These are phyloP conservation scores for Polypterus senegalus DNA, from an alignment of 2,113 vertebrate genomes.

Conservation along the genomic window DNA sequence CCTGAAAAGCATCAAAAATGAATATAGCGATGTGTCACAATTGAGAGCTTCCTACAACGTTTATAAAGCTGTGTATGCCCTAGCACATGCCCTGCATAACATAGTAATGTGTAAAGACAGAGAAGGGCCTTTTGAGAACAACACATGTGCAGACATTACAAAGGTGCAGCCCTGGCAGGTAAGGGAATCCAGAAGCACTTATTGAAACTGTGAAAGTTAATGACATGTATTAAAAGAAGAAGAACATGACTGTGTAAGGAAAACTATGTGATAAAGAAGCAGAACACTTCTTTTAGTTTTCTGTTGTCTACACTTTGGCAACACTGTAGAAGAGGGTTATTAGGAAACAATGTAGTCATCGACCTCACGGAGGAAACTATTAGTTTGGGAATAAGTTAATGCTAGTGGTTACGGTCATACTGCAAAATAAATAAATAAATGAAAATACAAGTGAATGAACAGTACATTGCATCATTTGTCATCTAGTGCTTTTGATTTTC, in stretches of 20 bases:
- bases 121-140: conserved; percentile 1
- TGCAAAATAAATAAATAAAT: no score
- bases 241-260: no score
- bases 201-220: background rate
- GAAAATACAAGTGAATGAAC: no score
- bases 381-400: no score
- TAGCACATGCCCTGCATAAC: conserved; percentile 3
- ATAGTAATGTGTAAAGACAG: conserved; percentile 1
- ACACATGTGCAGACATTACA: conserved; percentile 4
- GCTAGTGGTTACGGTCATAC: no score
- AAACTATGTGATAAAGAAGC: no score
- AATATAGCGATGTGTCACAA: background rate
- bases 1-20: background rate
- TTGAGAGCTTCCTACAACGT: conserved; percentile 7
- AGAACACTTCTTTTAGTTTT: no score
- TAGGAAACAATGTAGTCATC: no score
- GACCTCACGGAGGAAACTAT: no score
- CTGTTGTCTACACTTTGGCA: background rate
- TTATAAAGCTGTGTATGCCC: conserved; percentile 2
- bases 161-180: conserved; percentile 10
- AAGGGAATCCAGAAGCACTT: background rate
- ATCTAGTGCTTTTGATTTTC: no score
- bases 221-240: background rate
- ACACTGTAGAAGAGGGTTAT: no score
- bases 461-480: no score